Conservation (phyloP, 37 sponge, comb jelly and placozoan genomes). For the Agelas oroides region DNA sequence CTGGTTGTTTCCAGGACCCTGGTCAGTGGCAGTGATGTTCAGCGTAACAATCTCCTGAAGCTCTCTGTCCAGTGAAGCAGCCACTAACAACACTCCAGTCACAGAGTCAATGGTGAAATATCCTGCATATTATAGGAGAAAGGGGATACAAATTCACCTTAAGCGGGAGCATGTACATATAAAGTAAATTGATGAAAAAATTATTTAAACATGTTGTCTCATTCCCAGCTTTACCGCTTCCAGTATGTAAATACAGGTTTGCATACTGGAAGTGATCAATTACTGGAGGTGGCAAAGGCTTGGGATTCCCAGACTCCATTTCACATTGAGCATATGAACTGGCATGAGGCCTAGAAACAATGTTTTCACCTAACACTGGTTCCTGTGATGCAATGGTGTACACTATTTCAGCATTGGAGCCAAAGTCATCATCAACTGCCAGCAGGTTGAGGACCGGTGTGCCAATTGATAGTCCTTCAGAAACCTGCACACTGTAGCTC, state of each 20-base stretch:
- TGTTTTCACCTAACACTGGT: not conserved
- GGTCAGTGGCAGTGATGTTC: constrained; percentile 23
- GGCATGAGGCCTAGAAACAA: too few relatives aligned
- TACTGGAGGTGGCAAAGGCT: too few relatives aligned
- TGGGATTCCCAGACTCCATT: too few relatives aligned
- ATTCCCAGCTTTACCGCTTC: too few relatives aligned
- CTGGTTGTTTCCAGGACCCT: constrained; percentile 17
- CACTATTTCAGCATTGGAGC: constrained; percentile 19
- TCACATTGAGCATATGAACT: too few relatives aligned
- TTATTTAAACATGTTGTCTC: too few relatives aligned
- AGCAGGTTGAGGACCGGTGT: constrained; percentile 28
- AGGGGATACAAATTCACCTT: not conserved
- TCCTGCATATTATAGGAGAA: not conserved
- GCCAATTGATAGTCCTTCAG: constrained; percentile 18
- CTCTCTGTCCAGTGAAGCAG: constrained; percentile 23
- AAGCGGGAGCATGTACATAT: too few relatives aligned
- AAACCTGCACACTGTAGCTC: not conserved
- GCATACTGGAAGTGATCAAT: too few relatives aligned
- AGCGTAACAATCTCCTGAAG: not conserved
- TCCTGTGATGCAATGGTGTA: constrained; percentile 31
- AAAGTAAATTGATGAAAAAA: too few relatives aligned
- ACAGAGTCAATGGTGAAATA: constrained; percentile 1
- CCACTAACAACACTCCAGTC: constrained; percentile 20
- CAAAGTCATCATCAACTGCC: constrained; percentile 52
- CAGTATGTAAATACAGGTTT: too few relatives aligned